Base-by-base conservation (phyloP, 2,888 invertebrate species). In the Dysmachus trigonus region DNA sequence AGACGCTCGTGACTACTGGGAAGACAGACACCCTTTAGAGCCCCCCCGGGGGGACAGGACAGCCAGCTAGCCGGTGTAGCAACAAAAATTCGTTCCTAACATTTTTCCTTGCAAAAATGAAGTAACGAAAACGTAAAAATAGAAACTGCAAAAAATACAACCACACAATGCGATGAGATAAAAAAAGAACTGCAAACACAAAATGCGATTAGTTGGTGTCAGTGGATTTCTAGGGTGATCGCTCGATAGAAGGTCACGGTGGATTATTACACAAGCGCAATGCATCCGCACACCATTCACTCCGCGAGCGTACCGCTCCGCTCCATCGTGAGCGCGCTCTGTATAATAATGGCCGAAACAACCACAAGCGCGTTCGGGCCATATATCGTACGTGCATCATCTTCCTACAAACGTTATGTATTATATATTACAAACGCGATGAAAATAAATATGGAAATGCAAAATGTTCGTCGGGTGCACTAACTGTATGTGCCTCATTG, bases 171-270 rank as follows among this genome's bases (percentile, higher is more conserved):
- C 38, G 38, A 83, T 83, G 51, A 81, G 82, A 82, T 53, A 53
- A 82, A 82, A 86, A 86, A 86, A 79, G 81, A 86, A 72, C 51
- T 83, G 87, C 87, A 86, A 74, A 86, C 71, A 87, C 86, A 62
- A 87, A 85, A 86, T 82, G 86, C 87, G 87, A 86, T 88, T 87
- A 88, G 88, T 88, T 89, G 89, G 89, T 89, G 89, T 89, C 89
- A 89, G 89, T 89, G 89, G 89, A 89, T 89, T 89, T 89, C 89
- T 89, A 89, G 89, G 89, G 89, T 89, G 89, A 89, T 89, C 89
- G 89, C 87, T 89, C 89, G 88, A 88, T 88, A 89, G 89, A 89
- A 89, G 89, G 89, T 89, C 89, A 89, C 88, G 88, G 88, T 86
- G 88, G 88, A 88, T 83, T 83, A 83, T 83, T 38, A 82, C 82